phyloP scores from a whole-genome alignment of 2,113 vertebrate species.

The Toxostoma redivivum region DNA sequence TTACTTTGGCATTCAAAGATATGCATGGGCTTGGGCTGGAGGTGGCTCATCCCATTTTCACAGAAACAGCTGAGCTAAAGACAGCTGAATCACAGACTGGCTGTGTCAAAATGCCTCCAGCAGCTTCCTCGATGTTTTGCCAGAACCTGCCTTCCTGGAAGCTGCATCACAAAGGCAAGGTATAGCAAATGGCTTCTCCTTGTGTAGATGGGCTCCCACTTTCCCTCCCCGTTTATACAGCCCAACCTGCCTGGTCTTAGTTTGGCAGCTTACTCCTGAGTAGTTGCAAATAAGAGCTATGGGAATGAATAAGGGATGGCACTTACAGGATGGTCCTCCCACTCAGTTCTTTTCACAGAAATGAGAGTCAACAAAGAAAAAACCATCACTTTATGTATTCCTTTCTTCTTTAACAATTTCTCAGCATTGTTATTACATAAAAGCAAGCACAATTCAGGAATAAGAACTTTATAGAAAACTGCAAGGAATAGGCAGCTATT shows the following conservation, averaged over 20 bases:
- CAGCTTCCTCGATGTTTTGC: background rate
- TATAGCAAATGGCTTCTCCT: background rate
- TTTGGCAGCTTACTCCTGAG: background rate
- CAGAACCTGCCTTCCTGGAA: background rate
- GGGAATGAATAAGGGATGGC: background rate
- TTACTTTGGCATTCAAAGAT: background rate
- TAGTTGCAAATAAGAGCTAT: background rate
- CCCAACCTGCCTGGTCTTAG: background rate
- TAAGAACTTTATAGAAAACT: background rate
- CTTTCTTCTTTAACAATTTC: background rate
- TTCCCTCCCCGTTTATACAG: background rate
- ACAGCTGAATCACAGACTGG: background rate
- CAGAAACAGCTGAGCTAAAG: background rate
- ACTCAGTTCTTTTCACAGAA: background rate
- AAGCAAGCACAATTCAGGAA: background rate
- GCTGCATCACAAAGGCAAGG: background rate
- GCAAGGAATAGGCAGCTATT: background rate
- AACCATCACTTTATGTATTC: accelerated
- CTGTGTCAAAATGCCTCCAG: background rate
- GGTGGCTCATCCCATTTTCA: accelerated
- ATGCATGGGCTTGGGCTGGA: background rate
- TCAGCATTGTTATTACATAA: background rate
- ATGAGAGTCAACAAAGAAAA: background rate
- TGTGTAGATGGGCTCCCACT: background rate
- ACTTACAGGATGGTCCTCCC: background rate